Evolutionary conservation across 2,797 vertebrate genomes (phyloP).

Genomic region (Sebastes miniatus): DNA sequence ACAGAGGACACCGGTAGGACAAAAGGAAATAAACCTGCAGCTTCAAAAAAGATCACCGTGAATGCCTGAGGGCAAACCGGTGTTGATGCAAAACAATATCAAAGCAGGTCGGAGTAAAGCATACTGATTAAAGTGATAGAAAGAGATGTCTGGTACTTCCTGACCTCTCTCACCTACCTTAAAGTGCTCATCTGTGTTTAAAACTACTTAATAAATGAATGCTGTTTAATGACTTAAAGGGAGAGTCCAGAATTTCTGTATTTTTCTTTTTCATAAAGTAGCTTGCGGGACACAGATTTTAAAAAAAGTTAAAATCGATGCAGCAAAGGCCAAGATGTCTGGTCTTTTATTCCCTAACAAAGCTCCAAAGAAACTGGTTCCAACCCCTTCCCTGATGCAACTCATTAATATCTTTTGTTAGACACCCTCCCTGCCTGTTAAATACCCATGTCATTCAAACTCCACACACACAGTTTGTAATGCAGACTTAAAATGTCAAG

Average conservation of each 20-base stretch:
- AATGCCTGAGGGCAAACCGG: constrained; percentile 44
- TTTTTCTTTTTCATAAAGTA: background rate
- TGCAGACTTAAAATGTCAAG: background rate
- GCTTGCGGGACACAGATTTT: background rate
- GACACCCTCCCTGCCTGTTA: background rate
- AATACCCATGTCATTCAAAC: background rate
- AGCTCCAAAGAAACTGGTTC: background rate
- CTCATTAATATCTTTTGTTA: background rate
- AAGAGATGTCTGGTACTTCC: background rate
- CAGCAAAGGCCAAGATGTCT: background rate
- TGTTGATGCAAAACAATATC: constrained; percentile 52
- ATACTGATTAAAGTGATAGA: constrained; percentile 24
- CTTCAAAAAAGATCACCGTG: constrained; percentile 48
- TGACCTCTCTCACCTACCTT: background rate
- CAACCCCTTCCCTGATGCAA: background rate
- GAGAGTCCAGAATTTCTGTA: background rate
- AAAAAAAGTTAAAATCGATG: background rate
- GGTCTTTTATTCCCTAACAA: background rate
- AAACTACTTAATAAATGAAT: background rate
- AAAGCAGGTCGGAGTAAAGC: constrained; percentile 36
- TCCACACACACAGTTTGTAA: background rate
- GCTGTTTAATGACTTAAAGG: background rate
- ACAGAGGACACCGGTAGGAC: constrained; percentile 39
- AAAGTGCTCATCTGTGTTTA: background rate
- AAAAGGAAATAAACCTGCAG: constrained; percentile 56